Conservation (phyloP, 2,888 invertebrate genomes). For the Tupiocoris notatus region DNA sequence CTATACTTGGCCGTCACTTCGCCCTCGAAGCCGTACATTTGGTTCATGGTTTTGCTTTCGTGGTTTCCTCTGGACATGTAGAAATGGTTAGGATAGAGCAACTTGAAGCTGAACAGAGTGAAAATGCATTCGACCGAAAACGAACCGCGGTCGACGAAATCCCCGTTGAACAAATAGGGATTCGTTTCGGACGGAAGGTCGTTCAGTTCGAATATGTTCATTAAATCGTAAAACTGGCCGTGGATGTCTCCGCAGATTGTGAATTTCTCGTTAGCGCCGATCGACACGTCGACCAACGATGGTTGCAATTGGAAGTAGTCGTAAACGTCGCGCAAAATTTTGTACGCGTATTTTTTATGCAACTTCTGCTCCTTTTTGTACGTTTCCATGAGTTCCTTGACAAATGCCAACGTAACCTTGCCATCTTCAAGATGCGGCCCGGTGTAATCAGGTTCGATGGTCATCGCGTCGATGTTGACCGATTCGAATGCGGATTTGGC, state of each 20-base stretch:
- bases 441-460: conserved; percentile 89
- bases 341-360: conserved; percentile 82
- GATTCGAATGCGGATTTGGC: conserved; percentile 78
- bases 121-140: conserved; percentile 99
- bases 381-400: conserved; percentile 82
- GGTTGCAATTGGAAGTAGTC: conserved; percentile 78
- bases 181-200: conserved; percentile 93
- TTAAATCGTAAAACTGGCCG: conserved; percentile 96
- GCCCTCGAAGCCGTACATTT: conserved; percentile 99
- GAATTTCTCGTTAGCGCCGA: conserved; percentile 85
- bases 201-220: conserved; percentile 96
- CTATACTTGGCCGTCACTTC: conserved; percentile 97
- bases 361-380: conserved; percentile 90
- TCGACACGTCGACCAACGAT: conserved; percentile 84
- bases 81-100: conserved; percentile 93
- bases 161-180: conserved; percentile 97
- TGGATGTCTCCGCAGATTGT: conserved; percentile 99
- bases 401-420: conserved; percentile 84
- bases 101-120: conserved; percentile 92
- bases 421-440: conserved; percentile 88
- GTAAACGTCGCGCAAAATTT: conserved; percentile 88
- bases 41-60: conserved; percentile 97
- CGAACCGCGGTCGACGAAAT: conserved; percentile 98
- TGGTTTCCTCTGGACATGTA: conserved; percentile 99
- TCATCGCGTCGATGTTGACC: conserved; percentile 86